Conservation (phyloP, 2,113 vertebrate species). For the Thamnaconus septentrionalis region DNA sequence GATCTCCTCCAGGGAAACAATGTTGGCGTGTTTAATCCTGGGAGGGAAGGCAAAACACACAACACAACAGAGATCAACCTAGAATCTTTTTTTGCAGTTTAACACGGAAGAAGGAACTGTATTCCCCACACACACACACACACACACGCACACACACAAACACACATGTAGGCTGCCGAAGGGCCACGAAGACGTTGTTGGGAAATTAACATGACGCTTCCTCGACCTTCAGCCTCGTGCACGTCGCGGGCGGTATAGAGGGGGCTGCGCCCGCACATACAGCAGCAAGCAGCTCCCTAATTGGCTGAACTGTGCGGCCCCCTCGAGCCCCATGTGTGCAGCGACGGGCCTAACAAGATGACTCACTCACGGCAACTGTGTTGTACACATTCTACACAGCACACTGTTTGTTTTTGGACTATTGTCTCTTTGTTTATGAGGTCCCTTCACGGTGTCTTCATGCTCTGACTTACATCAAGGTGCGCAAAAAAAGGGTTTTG, state of each 20-base stretch:
- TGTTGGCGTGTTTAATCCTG: conserved; percentile 97
- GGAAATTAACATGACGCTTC: not conserved
- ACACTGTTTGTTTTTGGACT: conserved; percentile 23
- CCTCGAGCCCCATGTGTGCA: conserved; percentile 41
- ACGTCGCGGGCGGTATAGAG: not conserved
- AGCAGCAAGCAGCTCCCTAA: conserved; percentile 34
- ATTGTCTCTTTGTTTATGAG: no score
- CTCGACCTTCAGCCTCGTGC: not conserved
- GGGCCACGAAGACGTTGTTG: no score
- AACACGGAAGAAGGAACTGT: no score
- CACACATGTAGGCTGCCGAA: no score
- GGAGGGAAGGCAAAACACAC: conserved; percentile 4
- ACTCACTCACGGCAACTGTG: conserved; percentile 49
- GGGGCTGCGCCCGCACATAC: not conserved
- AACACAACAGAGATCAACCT: not conserved
- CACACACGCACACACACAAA: no score
- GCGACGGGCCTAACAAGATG: conserved; percentile 39
- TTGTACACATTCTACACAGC: no score
- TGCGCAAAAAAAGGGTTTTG: no score
- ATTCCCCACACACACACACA: no score
- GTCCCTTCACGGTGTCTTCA: no score
- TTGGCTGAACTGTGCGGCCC: conserved; percentile 48
- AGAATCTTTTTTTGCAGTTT: not conserved
- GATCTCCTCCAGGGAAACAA: conserved; percentile 96
- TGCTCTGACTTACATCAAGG: no score